These are phyloP conservation scores for Littorina saxatilis DNA, from an alignment of 1,140 invertebrate species.

Conservation along the genomic window DNA sequence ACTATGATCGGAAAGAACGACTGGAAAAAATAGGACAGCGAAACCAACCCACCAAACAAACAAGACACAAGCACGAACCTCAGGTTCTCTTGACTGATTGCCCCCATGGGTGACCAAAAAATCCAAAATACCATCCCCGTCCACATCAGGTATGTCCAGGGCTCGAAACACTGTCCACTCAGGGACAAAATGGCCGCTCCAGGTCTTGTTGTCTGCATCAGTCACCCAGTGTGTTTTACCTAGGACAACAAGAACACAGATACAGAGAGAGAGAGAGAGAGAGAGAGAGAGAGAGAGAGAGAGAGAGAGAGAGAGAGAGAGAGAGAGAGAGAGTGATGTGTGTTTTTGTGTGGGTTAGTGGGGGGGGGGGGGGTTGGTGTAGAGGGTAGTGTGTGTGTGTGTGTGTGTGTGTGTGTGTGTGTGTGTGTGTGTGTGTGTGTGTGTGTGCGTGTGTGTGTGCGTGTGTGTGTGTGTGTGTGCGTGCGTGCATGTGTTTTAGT, in stretches of 20 bases:
- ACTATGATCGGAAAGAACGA: no score
- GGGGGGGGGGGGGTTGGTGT: background rate
- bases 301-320: no score
- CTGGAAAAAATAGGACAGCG: no score
- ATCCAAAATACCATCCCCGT: conserved; percentile 68
- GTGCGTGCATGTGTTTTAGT: background rate
- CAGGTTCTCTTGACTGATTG: conserved; percentile 54
- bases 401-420: background rate
- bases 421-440: background rate
- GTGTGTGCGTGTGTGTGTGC: background rate
- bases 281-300: no score
- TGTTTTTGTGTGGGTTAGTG: no score
- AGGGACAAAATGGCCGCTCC: conserved; percentile 39
- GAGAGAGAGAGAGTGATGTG: no score
- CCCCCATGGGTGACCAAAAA: conserved; percentile 70
- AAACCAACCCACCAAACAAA: background rate
- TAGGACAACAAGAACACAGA: conserved; percentile 30
- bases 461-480: no score
- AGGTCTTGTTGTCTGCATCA: conserved; percentile 42
- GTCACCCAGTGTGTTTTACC: conserved; percentile 57
- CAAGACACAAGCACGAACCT: conserved; percentile 36
- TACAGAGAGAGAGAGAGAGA: no score
- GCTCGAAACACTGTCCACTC: conserved; percentile 66
- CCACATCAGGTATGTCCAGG: conserved; percentile 61
- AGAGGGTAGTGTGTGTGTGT: background rate